Evolutionary conservation across 1,140 invertebrate genomes (phyloP).

Genomic region (Apis cerana): DNA sequence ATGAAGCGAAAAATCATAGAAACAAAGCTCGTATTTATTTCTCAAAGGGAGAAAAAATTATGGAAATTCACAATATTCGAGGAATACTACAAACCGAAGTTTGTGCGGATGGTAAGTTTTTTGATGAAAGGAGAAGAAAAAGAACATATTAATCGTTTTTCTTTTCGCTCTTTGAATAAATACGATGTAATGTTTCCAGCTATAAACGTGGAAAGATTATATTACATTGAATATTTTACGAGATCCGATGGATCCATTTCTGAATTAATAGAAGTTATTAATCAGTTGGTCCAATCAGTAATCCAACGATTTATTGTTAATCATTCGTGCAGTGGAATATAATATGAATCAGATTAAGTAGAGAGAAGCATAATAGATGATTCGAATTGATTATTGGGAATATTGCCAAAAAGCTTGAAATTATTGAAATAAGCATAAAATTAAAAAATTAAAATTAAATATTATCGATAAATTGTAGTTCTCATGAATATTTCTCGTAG

Average conservation of each 20-base stretch:
- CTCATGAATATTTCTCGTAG: too few relatives aligned
- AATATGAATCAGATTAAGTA: neutral
- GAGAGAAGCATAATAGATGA: neutral
- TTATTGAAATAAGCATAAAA: neutral
- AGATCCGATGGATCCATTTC: neutral
- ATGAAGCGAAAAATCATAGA: neutral
- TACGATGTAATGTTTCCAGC: neutral
- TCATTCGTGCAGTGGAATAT: neutral
- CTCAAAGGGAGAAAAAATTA: neutral
- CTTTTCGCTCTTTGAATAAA: neutral
- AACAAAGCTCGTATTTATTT: neutral
- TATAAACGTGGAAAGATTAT: conserved; percentile 1
- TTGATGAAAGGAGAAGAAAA: neutral
- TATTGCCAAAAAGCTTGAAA: neutral
- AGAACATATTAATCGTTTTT: neutral
- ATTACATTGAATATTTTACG: neutral
- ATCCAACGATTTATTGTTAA: neutral
- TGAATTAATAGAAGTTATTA: neutral
- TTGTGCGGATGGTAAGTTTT: neutral
- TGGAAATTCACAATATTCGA: neutral
- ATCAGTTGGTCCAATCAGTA: neutral
- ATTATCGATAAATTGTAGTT: too few relatives aligned
- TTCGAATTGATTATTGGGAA: neutral
- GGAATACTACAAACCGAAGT: neutral
- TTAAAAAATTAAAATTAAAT: too few relatives aligned